These are phyloP conservation scores for Pyrrhia umbra DNA, from an alignment of 2,888 invertebrate genomes.

Conservation along the genomic window DNA sequence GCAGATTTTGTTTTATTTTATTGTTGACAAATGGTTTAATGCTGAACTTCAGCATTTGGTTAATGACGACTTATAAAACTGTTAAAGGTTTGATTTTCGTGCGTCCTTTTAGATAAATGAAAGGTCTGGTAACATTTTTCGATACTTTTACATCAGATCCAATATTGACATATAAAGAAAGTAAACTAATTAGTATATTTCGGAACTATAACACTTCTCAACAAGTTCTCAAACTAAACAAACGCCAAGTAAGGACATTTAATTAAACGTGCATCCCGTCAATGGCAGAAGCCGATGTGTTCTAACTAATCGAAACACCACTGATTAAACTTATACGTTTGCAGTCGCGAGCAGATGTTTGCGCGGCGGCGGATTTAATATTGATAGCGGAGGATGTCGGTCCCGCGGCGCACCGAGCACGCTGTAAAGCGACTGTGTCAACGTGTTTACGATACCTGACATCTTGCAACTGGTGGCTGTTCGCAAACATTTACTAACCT, in stretches of 20 bases:
- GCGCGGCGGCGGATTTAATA: slow-evolving; percentile 79
- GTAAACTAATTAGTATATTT: too few species aligned
- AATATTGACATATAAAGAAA: too few species aligned
- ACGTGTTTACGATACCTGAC: slow-evolving; percentile 63
- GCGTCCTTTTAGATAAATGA: too few species aligned
- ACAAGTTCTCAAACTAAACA: slow-evolving; percentile 13
- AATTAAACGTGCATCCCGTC: slow-evolving; percentile 51
- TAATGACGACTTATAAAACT: not conserved
- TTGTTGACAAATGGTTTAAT: not conserved
- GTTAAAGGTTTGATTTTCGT: too few species aligned
- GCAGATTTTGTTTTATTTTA: slow-evolving; percentile 6
- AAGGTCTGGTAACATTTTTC: too few species aligned
- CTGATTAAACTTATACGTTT: slow-evolving; percentile 78
- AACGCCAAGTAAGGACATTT: slow-evolving; percentile 19
- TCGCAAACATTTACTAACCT: slow-evolving; percentile 43
- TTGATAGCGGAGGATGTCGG: slow-evolving; percentile 75
- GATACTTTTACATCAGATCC: not conserved
- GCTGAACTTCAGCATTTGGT: slow-evolving; percentile 2
- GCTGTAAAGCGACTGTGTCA: slow-evolving; percentile 61
- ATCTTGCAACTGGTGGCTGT: slow-evolving; percentile 66
- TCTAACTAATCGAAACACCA: slow-evolving; percentile 74
- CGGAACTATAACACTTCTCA: not conserved
- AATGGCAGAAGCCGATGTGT: slow-evolving; percentile 57
- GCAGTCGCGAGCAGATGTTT: slow-evolving; percentile 72
- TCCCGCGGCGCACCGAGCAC: slow-evolving; percentile 43